phyloP scores from a whole-genome alignment of 2,888 invertebrate species.

The Thymelicus acteon region DNA sequence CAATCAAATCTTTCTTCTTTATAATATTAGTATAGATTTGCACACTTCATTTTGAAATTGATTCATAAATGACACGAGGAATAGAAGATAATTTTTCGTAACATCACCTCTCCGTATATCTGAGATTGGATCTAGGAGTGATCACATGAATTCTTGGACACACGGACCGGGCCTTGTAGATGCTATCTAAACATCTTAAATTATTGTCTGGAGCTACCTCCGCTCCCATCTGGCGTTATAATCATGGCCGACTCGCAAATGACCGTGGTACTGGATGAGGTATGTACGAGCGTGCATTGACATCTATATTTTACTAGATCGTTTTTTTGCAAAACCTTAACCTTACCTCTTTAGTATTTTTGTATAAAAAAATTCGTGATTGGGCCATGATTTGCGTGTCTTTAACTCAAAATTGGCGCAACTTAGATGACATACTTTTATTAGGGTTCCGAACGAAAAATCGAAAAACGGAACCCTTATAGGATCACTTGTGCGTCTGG shows the following conservation, averaged over 20 bases:
- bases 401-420: too few relatives aligned
- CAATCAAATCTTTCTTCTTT: too few relatives aligned
- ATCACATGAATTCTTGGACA: conserved; percentile 82
- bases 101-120: conserved; percentile 76
- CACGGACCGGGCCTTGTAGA: conserved; percentile 78
- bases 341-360: neutral
- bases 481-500: too few relatives aligned
- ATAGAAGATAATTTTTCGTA: conserved; percentile 72
- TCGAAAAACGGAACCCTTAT: too few relatives aligned
- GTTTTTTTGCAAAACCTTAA: neutral
- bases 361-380: neutral
- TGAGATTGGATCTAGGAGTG: conserved; percentile 79
- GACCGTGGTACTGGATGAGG: conserved; percentile 61
- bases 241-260: conserved; percentile 59
- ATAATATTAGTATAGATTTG: too few relatives aligned
- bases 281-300: conserved; percentile 36
- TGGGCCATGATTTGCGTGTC: too few relatives aligned
- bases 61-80: conserved; percentile 1
- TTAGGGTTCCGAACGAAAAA: too few relatives aligned
- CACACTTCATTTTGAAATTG: conserved; percentile 2
- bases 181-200: conserved; percentile 82
- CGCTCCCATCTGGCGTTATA: conserved; percentile 69
- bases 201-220: conserved; percentile 78
- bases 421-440: too few relatives aligned
- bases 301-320: neutral